Base-by-base conservation (phyloP, 2,888 invertebrate genomes). In the Lycaena phlaeas region DNA sequence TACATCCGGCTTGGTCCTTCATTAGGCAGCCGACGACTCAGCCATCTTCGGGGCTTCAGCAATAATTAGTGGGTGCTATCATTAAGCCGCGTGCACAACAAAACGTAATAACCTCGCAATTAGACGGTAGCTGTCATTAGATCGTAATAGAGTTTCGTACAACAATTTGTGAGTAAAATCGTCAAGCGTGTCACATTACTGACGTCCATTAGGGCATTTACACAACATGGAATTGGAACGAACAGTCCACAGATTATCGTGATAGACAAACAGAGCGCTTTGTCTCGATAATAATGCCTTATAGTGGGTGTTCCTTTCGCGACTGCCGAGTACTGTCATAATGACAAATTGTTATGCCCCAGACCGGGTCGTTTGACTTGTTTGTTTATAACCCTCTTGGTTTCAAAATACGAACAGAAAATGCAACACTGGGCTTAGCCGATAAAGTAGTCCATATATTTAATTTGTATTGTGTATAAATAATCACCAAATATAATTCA, bases 111-210 rank as follows among this genome's bases (percentile, higher is more conserved):
- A 77, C 77, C 66, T 76, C 70, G 74, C 81, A 81, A 84, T 84
- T 82, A 82, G 81, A 73, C 74, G 75, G 72, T 68, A 67, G 71
- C 77, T 74, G 76, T 74, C 79, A 84, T 84, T 84, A 84, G 78
- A 77, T 69, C 66, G 75, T 81, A 84, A 84, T 84, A 84, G 82
- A 81, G 82, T 82, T 84, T 79, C 68, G 81, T 82, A 82, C 81
- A 72, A 71, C 68, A 79, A 79, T 82, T 84, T 84, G 81, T 82
- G 79, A 79, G 81, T 78, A 78, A 76, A 82, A 82, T 82, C 84
- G 84, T 82, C 84, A 82, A 82, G 82, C 84, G 84, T 84, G 79
- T 82, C 84, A 79, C 84, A 81, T 84, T 82, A 84, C 82, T 70
- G 66, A 68, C 57, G 61, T 66, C 78, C 82, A 84, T 84, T 84